Evolutionary conservation across 2,888 invertebrate species (phyloP).

Genomic region (Drosophila mimetica): DNA sequence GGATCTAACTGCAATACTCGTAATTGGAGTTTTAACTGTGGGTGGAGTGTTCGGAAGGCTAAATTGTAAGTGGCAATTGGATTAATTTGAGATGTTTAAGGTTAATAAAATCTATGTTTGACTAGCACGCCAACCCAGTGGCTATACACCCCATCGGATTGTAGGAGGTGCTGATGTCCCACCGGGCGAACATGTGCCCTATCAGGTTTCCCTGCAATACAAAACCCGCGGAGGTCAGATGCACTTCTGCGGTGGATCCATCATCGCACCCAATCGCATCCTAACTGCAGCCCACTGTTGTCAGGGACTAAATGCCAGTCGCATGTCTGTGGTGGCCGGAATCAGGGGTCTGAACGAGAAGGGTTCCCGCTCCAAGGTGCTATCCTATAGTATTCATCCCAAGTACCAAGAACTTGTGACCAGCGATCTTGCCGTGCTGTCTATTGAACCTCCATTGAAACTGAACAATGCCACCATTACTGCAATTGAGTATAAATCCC

Average conservation of each 20-base stretch:
- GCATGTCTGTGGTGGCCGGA: conserved; percentile 78
- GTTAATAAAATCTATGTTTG: neutral
- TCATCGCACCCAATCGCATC: conserved; percentile 74
- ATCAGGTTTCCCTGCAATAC: conserved; percentile 83
- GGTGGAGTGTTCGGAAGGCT: conserved; percentile 25
- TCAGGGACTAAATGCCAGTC: conserved; percentile 58
- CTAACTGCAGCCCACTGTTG: conserved; percentile 84
- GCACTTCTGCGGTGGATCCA: conserved; percentile 83
- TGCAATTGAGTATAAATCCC: conserved; percentile 79
- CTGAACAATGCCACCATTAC: conserved; percentile 79
- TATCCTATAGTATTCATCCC: conserved; percentile 75
- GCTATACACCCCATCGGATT: conserved; percentile 58
- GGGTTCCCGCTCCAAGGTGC: conserved; percentile 63
- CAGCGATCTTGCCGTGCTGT: conserved; percentile 82
- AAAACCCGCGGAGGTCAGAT: conserved; percentile 51
- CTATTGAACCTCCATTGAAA: conserved; percentile 67
- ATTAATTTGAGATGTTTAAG: too few species aligned
- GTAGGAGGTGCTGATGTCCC: conserved; percentile 79
- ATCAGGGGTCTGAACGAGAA: conserved; percentile 64
- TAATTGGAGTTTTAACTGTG: conserved; percentile 25
- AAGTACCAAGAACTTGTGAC: conserved; percentile 76
- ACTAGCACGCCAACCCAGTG: conserved; percentile 53
- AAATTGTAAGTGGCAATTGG: conserved; percentile 53
- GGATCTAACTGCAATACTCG: conserved; percentile 42
- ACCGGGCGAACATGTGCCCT: conserved; percentile 74